phyloP scores from a whole-genome alignment of 2,113 vertebrate genomes.

The Daboia siamensis region DNA sequence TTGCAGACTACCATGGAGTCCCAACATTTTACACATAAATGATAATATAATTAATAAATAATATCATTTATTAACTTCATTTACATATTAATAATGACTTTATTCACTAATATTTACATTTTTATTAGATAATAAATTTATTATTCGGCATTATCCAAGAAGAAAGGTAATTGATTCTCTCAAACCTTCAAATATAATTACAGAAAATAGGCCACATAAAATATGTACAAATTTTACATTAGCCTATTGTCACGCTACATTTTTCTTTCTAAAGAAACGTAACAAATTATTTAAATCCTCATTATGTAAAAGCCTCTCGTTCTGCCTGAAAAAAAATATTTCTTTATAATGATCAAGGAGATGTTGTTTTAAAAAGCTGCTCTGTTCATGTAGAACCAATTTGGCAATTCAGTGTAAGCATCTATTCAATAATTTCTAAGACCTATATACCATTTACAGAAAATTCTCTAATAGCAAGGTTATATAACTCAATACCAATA shows the following conservation, averaged over 20 bases:
- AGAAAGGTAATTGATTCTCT: neutral
- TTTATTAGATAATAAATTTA: neutral
- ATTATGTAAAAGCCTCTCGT: neutral
- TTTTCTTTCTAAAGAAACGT: constrained; percentile 20
- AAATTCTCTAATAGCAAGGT: neutral
- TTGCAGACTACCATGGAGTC: neutral
- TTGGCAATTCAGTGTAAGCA: neutral
- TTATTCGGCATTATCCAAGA: neutral
- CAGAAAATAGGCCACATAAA: neutral
- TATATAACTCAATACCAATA: neutral
- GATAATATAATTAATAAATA: neutral
- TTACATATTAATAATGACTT: neutral
- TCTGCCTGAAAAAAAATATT: neutral
- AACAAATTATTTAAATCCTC: constrained; percentile 8
- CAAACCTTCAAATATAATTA: neutral
- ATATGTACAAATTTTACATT: neutral
- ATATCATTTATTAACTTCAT: neutral
- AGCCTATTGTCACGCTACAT: constrained; percentile 1
- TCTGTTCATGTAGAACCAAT: neutral
- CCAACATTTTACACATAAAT: neutral
- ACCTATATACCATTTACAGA: neutral
- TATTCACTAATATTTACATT: neutral
- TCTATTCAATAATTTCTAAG: neutral
- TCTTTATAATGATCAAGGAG: neutral
- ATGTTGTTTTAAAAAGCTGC: neutral